phyloP scores from a whole-genome alignment of 2,797 vertebrate species.

The Catharus ustulatus region DNA sequence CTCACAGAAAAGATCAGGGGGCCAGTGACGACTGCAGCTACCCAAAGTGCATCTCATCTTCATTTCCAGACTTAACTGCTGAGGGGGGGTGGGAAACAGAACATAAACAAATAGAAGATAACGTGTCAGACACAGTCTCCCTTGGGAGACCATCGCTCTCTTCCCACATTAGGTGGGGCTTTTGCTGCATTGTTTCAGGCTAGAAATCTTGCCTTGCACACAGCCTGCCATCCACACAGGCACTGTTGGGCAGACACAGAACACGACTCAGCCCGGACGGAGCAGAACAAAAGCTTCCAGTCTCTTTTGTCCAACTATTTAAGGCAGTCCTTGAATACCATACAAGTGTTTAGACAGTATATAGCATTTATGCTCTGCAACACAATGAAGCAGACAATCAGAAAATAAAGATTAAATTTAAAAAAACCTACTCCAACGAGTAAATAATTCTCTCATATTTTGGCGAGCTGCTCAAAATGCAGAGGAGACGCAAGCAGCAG shows the following conservation, averaged over 20 bases:
- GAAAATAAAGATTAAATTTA: not conserved
- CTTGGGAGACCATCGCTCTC: not conserved
- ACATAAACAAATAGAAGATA: constrained; percentile 47
- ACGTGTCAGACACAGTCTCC: not conserved
- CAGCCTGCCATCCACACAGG: not conserved
- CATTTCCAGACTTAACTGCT: not conserved
- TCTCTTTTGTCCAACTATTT: constrained; percentile 1
- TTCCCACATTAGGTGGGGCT: constrained; percentile 48
- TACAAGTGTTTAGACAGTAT: not conserved
- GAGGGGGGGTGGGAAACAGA: not conserved
- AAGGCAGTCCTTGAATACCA: not conserved
- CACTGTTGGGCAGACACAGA: not conserved
- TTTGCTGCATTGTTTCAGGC: constrained; percentile 3
- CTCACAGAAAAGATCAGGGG: constrained; percentile 35
- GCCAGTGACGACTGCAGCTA: not conserved
- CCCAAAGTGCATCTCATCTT: not conserved
- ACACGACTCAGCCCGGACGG: fast-evolving
- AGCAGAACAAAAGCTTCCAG: constrained; percentile 10
- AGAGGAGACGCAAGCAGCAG: constrained; percentile 24
- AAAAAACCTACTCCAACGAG: not conserved
- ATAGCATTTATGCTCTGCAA: not conserved
- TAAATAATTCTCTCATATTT: not conserved
- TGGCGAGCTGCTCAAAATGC: constrained; percentile 6
- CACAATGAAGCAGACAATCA: not conserved
- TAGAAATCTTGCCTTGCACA: constrained; percentile 10